Evolutionary conservation across 2,113 vertebrate genomes (phyloP), one percentile per base, ranked within the genome.

Genomic region (Sitta europaea): DNA sequence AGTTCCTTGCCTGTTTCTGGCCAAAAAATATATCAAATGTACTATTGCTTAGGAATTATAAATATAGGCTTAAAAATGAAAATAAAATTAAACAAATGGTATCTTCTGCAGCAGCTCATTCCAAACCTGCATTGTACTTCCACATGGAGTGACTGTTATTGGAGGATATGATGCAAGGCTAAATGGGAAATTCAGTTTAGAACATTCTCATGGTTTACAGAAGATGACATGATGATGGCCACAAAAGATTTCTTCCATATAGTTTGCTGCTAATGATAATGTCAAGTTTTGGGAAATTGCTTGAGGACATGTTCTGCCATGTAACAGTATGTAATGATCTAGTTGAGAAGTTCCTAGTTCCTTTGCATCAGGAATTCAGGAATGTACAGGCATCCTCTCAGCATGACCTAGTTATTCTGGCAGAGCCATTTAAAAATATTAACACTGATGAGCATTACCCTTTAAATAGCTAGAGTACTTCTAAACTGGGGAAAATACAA

Each of bases 191-290:
- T 86, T 65, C 55, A 48, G 43, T 72, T 72, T 79, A 91, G 67
- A 55, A 14, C 43, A 72, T 81, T 61, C 54, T 71, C 43, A 40
- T 43, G 65, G 55, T 94, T 96, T 97, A 87, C 67, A 40, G 51
- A 33, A 45, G 54, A 78, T 95, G 78, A 82, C 71, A 80, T 88
- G 77, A 89, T 90, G 82, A 74, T 15, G 75, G 74, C 91, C 94
- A 92, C 54, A 80, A 80, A 97, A 94, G 90, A 86, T 97, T 97
- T 86, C 74, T 93, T 95, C 86, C 71, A 23, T 78, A 71, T 88
- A 33, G 12, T 90, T 95, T 95, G 93, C 96, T 97, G 80, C 92
- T 96, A 76, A 86, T 79, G 66, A 89, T 91, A 93, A 87, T 36
- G n/a, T 82, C 61, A 63, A 95, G 86, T 96, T 81, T 81, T 75